Base-by-base conservation (phyloP, 2,113 vertebrate species). In the Phaetusa simplex region DNA sequence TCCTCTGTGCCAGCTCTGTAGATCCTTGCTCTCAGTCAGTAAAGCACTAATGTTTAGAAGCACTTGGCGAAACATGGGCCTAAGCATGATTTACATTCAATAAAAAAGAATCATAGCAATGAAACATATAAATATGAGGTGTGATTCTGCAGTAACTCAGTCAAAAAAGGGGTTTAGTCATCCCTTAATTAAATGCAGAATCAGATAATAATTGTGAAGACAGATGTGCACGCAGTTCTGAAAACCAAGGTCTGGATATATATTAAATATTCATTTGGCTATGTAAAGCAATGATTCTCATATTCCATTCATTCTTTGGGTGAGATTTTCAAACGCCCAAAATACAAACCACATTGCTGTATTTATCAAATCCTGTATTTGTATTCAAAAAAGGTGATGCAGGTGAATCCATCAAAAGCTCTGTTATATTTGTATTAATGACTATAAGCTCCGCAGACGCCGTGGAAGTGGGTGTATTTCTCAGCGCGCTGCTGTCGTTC, bases 121-220 rank as follows among this genome's bases (percentile, higher is more conserved):
- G 43, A 64, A 94, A 94, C 36, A n/a, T 52, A 52, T 49, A 95
- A 91, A 76, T 49, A 59, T 1, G 13, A 84, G 65, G 83, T 52
- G 34, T 58, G 58, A 91, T 65, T 72, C 89, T 50, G 42, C 81
- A 89, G 77, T 84, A 95, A 80, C 53, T 95, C 65, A 92, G 86
- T 90, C 83, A 93, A 80, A 45, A 90, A 76, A 62, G 36, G n/a
- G 36, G 5, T 86, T 84, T 77, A 88, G 70, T 86, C 78, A 69
- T 66, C 70, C 79, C 80, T 89, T 89, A 88, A 92, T 91, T 96
- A 95, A 91, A 94, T 24, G 18, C 18, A 80, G 77, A 72, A 76
- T 85, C 83, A 85, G 81, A 86, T 64, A 66, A 80, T 79, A 94
- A 94, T 82, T 77, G 90, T 69, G 34, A 71, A 88, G 90, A 85